Percentiles rank a stretch among this genome's conserved stretches.
Evolutionary conservation across 2,797 vertebrate species (phyloP).

Genomic region (Microtus californicus): DNA sequence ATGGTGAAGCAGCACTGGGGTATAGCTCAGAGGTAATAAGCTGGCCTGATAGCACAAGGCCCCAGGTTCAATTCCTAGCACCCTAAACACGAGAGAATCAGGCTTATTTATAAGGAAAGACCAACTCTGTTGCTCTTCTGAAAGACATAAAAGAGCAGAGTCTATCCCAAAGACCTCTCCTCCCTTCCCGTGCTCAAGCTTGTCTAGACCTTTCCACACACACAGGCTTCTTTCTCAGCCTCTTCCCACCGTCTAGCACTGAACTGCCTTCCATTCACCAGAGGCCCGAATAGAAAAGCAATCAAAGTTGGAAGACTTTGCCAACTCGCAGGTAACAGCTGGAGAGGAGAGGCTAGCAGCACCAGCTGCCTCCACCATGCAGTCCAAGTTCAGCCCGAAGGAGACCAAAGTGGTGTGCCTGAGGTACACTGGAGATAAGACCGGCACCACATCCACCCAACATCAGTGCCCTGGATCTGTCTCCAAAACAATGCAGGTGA

Average conservation of each 20-base stretch:
- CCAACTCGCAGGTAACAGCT: background rate
- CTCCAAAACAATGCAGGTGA: background rate
- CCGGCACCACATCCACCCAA: background rate
- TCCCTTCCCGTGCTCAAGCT: background rate
- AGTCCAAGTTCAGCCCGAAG: background rate
- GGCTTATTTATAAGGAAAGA: background rate
- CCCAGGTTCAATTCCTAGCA: background rate
- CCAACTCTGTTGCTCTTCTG: background rate
- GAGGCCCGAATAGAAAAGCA: slow-evolving; percentile 56
- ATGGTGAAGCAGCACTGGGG: background rate
- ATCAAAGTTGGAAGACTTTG: slow-evolving; percentile 47
- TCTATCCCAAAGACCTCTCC: background rate
- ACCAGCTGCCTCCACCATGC: background rate
- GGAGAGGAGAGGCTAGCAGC: background rate
- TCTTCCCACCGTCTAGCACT: background rate
- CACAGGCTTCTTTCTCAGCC: background rate
- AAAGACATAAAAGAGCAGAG: slow-evolving; percentile 8
- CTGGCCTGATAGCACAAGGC: background rate
- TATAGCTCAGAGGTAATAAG: background rate
- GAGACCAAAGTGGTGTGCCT: background rate
- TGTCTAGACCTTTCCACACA: slow-evolving; percentile 19
- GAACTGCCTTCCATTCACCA: slow-evolving; percentile 26
- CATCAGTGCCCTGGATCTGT: background rate
- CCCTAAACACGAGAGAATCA: background rate
- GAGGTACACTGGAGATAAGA: background rate